Evolutionary conservation across 2,888 invertebrate genomes (phyloP), one percentile per base, ranked within the genome.

Genomic region (Zonitis immaculata): DNA sequence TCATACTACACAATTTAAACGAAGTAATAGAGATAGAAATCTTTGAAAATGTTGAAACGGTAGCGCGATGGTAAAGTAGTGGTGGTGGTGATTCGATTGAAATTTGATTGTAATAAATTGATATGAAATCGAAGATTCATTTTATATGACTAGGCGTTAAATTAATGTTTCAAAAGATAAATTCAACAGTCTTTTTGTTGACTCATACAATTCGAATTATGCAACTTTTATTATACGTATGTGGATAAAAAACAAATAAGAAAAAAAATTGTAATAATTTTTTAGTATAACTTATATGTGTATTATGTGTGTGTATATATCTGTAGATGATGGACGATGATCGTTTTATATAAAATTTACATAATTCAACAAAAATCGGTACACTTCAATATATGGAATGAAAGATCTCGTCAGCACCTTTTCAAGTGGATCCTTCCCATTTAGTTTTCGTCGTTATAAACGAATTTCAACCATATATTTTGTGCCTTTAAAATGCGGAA

Each of bases 1-100:
- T 76, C 76, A 76, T 76, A 76, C 9, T 73, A 73, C 71, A 74
- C 74, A 75, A 76, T 76, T 76, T 75, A 75, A 74, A 74, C 68
- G 70, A 66, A 71, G 71, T 73, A 73, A 74, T 73, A 72, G 70
- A 73, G 76, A 76, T 76, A 74, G 70, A 70, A 71, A 76, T 76
- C 76, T n/a, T 73, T 35, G 35, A 18, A 71, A 74, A 74, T 75
- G 72, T 72, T 35, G 70, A 73, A 74, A 75, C 75, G 72, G 75
- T 75, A 75, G 75, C 71, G 59, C 67, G 65, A 70, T 65, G 18
- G 35, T 52, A n/a, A n/a, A 56, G 59, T 62, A 62, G 60, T 60
- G 58, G 65, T 64, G 35, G 35, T 35, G 35, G 35, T 66, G 67
- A 67, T 66, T 61, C 70, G 68, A 74, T 74, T 73, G 73, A 73